Evolutionary conservation across 2,888 invertebrate genomes (phyloP).

Genomic region (Tryphoninae sp.): DNA sequence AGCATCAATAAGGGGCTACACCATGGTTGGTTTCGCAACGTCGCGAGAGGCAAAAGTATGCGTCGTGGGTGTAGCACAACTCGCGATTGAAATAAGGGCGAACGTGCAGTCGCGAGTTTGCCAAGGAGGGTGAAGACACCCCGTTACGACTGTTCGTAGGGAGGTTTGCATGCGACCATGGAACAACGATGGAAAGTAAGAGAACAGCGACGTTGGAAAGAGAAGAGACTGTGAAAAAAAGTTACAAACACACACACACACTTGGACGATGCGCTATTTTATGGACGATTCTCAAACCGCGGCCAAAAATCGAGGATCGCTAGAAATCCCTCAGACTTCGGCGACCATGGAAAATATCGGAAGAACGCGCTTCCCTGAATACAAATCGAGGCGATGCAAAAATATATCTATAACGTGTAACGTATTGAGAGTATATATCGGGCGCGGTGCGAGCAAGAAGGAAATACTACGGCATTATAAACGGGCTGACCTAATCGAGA

Average conservation of each 20-base stretch:
- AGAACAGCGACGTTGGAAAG: not conserved
- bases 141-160: constrained; percentile 25
- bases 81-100: constrained; percentile 53
- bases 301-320: constrained; percentile 49
- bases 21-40: not conserved
- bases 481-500: constrained; percentile 79
- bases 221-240: constrained; percentile 45
- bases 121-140: constrained; percentile 42
- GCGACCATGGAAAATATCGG: constrained; percentile 72
- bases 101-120: constrained; percentile 53
- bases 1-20: constrained; percentile 68
- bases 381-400: constrained; percentile 73
- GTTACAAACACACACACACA: not conserved
- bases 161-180: not conserved
- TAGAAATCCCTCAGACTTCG: constrained; percentile 57
- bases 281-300: constrained; percentile 36
- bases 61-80: constrained; percentile 30
- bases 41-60: constrained; percentile 18
- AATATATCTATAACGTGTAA: constrained; percentile 6
- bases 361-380: constrained; percentile 76
- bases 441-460: constrained; percentile 22
- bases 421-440: constrained; percentile 30
- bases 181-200: constrained; percentile 15
- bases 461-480: constrained; percentile 71
- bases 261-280: not conserved